Evolutionary conservation across 2,888 invertebrate genomes (phyloP), one percentile per base, ranked within the genome.

Genomic region (Ormyrus labotus): DNA sequence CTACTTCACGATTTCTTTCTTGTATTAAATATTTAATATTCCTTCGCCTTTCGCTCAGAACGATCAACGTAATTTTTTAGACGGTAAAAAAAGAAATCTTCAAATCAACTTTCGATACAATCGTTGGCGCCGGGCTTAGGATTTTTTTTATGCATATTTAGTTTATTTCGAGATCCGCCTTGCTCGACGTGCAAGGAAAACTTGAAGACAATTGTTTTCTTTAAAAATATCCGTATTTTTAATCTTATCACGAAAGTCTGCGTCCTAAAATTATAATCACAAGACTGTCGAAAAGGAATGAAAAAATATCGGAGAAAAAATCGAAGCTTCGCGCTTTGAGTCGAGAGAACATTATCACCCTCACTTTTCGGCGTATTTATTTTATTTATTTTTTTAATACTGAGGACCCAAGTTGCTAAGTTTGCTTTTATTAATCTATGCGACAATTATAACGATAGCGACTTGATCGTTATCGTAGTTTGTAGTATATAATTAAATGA

Each of bases 361-460:
- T 76, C 61, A 11, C 71, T 10, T 64, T 80, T 72, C 72, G 72
- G 68, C 76, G 80, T 61, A 73, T 34, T 55, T 60, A 47, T 51
- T 47, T 61, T 34, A 10, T 73, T 45, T 48, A 9, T 10, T 58
- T 45, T 65, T 60, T 64, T 83, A 84, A 83, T 84, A 82, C 83
- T 83, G 78, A 75, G 77, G 76, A 82, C 69, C 82, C 75, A 63
- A 80, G 65, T 76, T 82, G 76, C 82, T 84, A 83, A 81, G 63
- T 72, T 78, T 68, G 19, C 13, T 71, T 58, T 75, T 65, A 50
- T 73, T 58, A 64, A 61, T 81, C 67, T 77, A 58, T 73, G 80
- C 69, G 80, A 81, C 81, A 81, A 82, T 76, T 67, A 83, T 82
- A 83, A 84, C 71, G 71, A 63, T 82, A 61, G 63, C 60, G 70